Conservation (phyloP, 2,113 vertebrate genomes). For the Apistogramma diplotaenia region DNA sequence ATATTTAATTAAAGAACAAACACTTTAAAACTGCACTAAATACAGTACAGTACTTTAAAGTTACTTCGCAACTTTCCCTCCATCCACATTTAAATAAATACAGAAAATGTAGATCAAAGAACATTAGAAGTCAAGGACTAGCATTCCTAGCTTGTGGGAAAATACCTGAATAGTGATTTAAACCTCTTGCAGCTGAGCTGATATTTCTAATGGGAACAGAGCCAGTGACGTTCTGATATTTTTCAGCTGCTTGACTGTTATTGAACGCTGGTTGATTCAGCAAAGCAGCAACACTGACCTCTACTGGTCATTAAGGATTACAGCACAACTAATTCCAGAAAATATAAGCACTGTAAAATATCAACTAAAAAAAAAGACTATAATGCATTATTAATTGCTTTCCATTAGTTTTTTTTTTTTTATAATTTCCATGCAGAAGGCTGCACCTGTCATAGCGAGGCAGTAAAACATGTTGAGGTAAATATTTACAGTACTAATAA, state of each 20-base stretch:
- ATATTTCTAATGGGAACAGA: constrained; percentile 9
- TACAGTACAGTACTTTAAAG: neutral
- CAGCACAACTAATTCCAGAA: neutral
- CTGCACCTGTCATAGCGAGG: neutral
- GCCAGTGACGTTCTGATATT: constrained; percentile 22
- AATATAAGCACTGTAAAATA: neutral
- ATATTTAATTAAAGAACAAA: neutral
- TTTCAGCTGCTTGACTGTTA: constrained; percentile 30
- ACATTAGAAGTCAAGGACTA: neutral
- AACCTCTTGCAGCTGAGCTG: neutral
- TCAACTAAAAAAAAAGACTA: neutral
- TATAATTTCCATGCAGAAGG: neutral
- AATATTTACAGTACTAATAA: constrained; percentile 22
- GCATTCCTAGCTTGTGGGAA: constrained; percentile 9
- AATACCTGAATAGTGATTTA: constrained; percentile 35
- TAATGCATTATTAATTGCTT: neutral
- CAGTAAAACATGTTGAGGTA: neutral
- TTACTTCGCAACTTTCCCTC: neutral
- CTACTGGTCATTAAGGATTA: constrained; percentile 39
- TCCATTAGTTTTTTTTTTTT: neutral
- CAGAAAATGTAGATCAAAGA: neutral
- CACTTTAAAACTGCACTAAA: neutral
- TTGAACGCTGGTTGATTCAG: neutral
- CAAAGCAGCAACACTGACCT: constrained; percentile 47
- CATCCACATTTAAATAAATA: neutral